A percentile compares a stretch with the other conserved stretches of the same genome.
Conservation (phyloP, 2,888 invertebrate species). For the Stramonita haemastoma region DNA sequence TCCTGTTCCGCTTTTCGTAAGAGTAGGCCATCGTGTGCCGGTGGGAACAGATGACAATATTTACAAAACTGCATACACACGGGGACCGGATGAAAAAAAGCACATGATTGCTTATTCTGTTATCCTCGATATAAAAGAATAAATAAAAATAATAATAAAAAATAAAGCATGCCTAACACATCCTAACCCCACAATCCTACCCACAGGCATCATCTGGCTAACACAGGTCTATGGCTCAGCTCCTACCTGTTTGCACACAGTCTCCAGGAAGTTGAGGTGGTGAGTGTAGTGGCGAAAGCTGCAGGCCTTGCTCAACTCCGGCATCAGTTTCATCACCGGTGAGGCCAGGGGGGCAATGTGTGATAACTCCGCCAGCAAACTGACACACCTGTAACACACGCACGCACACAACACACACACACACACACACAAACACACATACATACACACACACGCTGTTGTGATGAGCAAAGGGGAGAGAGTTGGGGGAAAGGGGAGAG, state of each 20-base stretch:
- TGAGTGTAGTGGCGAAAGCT: conserved; percentile 78
- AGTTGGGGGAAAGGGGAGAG: not conserved
- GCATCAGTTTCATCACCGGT: conserved; percentile 75
- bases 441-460: not conserved
- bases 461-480: too few species aligned
- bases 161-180: too few species aligned
- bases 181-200: not conserved
- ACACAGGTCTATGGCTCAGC: not conserved
- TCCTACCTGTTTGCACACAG: conserved; percentile 79
- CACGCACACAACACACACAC: not conserved
- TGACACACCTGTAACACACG: conserved; percentile 76
- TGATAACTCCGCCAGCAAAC: conserved; percentile 78
- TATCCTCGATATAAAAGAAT: too few species aligned
- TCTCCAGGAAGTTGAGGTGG: conserved; percentile 79
- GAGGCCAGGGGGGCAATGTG: conserved; percentile 71
- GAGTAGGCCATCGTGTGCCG: too few species aligned
- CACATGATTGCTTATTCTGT: too few species aligned
- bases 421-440: not conserved
- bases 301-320: conserved; percentile 78
- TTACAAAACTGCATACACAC: too few species aligned
- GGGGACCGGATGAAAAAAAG: too few species aligned
- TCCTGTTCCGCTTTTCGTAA: too few species aligned
- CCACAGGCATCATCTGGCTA: not conserved
- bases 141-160: too few species aligned
- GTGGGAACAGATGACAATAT: too few species aligned